Base-by-base conservation (phyloP, 2,888 invertebrate species). In the Agriopis aurantiaria region DNA sequence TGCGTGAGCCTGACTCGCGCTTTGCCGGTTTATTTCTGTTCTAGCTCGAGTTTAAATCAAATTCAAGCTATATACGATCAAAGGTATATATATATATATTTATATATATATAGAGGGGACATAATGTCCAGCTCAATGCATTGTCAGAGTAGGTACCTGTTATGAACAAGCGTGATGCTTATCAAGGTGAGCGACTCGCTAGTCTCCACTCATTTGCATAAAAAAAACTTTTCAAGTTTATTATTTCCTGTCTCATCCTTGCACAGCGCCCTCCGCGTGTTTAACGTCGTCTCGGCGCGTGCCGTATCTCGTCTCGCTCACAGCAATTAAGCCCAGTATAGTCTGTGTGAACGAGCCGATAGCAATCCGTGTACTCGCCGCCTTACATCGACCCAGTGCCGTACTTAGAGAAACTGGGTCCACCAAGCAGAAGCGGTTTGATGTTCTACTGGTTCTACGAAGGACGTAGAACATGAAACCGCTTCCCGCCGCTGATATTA, bases 271-370 rank as follows among this genome's bases (percentile, higher is more conserved):
- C 23, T 70, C 63, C 45, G 10, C 17, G 69, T 62, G 65, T 65
- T 66, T 43, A 70, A 49, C 46, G 70, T 62, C 65, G 70, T 61
- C 70, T 57, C 40, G 46, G 57, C 65, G 65, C 70, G 70, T 70
- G 70, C 66, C 63, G 63, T 70, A 70, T 70, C 70, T 66, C 63
- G 23, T 9, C 55, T n/a, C 49, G 43, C 49, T 57, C 45, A 55
- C 63, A 63, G 58, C 70, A 70, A 70, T 70, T 70, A 70, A 66
- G 70, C 63, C 43, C 63, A 55, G 55, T 61, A 63, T 66, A 70
- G 66, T 59, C 66, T 66, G 66, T 70, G 70, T 66, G 66, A 70
- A 63, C 70, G 66, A 70, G 65, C 56, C 66, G 70, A 70, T 70
- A 65, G 61, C 62, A 53, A 66, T 66, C 62, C 70, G 57, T 66